These are phyloP conservation scores for Turnix velox DNA, from an alignment of 2,113 vertebrate genomes.

Conservation along the genomic window DNA sequence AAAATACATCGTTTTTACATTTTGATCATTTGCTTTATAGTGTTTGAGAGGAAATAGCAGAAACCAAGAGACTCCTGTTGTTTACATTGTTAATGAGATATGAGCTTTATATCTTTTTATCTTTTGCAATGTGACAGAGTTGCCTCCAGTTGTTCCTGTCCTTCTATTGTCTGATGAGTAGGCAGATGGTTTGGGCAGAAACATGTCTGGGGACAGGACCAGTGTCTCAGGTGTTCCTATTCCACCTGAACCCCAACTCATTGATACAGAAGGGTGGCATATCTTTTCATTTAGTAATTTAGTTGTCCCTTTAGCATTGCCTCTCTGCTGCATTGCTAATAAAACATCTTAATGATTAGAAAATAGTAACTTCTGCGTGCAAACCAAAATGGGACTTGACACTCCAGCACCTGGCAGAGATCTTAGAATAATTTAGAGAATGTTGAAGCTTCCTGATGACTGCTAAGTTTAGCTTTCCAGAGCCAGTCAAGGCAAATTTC, in stretches of 20 bases:
- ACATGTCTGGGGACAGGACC: background rate
- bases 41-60: constrained; percentile 30
- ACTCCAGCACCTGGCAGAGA: background rate
- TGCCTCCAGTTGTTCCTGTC: background rate
- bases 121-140: background rate
- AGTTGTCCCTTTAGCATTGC: background rate
- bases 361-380: background rate
- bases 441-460: background rate
- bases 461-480: background rate
- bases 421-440: background rate
- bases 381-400: background rate
- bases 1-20: constrained; percentile 69
- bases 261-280: rapidly evolving
- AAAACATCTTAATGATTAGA: background rate
- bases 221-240: background rate
- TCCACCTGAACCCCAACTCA: background rate
- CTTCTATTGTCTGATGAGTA: background rate
- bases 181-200: background rate
- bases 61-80: constrained; percentile 27
- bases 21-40: constrained; percentile 59
- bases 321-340: background rate
- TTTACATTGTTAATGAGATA: constrained; percentile 1
- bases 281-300: background rate
- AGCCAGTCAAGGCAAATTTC: background rate
- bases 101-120: background rate